These are phyloP conservation scores for Calonectris borealis DNA, from an alignment of 2,113 vertebrate genomes.

Conservation along the genomic window DNA sequence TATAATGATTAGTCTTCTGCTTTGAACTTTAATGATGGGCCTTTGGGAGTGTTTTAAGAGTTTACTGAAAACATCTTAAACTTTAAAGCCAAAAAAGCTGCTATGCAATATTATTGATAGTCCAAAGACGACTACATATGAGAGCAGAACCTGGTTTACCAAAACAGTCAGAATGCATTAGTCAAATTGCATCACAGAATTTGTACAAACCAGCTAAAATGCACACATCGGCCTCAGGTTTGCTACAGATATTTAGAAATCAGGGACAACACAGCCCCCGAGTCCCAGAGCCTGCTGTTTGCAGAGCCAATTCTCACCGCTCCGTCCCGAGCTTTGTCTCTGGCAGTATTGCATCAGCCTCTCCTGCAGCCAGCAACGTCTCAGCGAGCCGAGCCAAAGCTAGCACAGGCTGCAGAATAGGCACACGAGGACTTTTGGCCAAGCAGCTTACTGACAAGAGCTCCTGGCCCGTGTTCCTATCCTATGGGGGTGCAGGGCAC, in stretches of 20 bases:
- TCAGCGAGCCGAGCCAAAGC: background rate
- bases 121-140: background rate
- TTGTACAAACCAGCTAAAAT: background rate
- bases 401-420: background rate
- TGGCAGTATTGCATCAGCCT: constrained; percentile 5
- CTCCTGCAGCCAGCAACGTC: background rate
- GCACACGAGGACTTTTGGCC: background rate
- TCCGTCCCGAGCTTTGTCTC: background rate
- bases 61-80: constrained; percentile 25
- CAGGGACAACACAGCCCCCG: background rate
- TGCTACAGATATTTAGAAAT: background rate
- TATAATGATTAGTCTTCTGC: constrained; percentile 2
- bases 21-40: constrained; percentile 23
- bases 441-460: background rate
- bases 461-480: background rate
- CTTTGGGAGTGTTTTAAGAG: background rate
- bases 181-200: background rate
- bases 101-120: background rate
- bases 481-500: background rate
- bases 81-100: background rate
- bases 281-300: background rate
- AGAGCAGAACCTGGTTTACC: background rate
- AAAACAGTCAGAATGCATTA: background rate
- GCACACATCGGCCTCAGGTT: background rate
- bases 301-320: background rate